Evolutionary conservation across 2,797 vertebrate genomes (phyloP).

Genomic region (Malacoctenus gilli): DNA sequence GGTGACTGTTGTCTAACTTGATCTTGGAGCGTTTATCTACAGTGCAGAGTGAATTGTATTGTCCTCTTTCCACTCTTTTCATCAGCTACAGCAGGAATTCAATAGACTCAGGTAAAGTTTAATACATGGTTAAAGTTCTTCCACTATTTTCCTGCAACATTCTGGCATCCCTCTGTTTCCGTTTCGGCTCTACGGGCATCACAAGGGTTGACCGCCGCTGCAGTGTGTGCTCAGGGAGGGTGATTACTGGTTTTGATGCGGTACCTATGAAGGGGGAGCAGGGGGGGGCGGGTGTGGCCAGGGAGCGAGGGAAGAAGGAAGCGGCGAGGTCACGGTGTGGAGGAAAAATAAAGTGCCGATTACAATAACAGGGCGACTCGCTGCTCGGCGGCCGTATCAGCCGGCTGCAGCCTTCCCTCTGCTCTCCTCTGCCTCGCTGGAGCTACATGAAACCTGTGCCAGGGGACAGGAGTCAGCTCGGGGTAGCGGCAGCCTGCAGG

Average conservation of each 20-base stretch:
- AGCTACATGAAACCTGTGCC: constrained; percentile 36
- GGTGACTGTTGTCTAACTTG: background rate
- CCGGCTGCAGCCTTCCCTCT: constrained; percentile 68
- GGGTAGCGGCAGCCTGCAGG: constrained; percentile 2
- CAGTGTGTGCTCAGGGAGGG: too few relatives aligned
- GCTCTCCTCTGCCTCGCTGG: constrained; percentile 33
- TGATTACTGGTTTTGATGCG: background rate
- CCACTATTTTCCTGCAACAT: too few relatives aligned
- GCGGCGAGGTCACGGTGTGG: constrained; percentile 50
- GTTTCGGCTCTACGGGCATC: too few relatives aligned
- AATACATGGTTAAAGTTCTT: too few relatives aligned
- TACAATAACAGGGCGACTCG: constrained; percentile 56
- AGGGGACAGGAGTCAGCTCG: constrained; percentile 12
- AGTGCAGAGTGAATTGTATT: too few relatives aligned
- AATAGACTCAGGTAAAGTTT: too few relatives aligned
- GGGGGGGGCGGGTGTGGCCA: constrained; percentile 45
- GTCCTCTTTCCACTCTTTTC: too few relatives aligned
- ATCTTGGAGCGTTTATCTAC: background rate
- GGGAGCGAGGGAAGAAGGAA: constrained; percentile 55
- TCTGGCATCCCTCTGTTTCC: too few relatives aligned
- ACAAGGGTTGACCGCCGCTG: too few relatives aligned
- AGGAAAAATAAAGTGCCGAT: constrained; percentile 66
- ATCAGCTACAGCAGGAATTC: too few relatives aligned
- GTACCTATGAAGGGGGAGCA: constrained; percentile 6
- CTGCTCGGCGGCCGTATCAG: constrained; percentile 68